Evolutionary conservation across 2,888 invertebrate genomes (phyloP).

Genomic region (Cephonodes hylas): DNA sequence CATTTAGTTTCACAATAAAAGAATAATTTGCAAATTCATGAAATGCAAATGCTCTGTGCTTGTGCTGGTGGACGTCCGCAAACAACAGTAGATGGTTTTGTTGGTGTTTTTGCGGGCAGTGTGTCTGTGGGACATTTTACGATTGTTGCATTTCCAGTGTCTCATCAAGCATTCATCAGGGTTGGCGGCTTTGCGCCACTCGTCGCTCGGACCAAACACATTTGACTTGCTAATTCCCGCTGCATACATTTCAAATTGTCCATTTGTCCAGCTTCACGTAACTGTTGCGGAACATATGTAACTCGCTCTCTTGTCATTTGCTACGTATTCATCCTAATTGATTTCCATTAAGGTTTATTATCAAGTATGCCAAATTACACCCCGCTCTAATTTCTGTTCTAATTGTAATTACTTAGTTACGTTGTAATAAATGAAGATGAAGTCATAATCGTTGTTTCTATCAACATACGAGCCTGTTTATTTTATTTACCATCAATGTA

Average conservation of each 20-base stretch:
- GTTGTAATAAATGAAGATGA: neutral
- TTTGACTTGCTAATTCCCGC: constrained; percentile 38
- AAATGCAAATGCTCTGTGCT: neutral
- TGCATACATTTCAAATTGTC: constrained; percentile 18
- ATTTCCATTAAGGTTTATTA: neutral
- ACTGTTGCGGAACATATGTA: neutral
- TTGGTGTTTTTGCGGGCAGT: neutral
- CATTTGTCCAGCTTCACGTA: constrained; percentile 7
- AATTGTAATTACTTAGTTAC: neutral
- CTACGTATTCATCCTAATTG: too few relatives aligned
- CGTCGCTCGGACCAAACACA: constrained; percentile 18
- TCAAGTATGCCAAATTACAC: too few relatives aligned
- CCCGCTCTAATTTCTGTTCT: neutral
- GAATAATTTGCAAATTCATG: neutral
- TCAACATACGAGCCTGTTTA: too few relatives aligned
- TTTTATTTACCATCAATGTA: too few relatives aligned
- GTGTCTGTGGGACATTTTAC: neutral
- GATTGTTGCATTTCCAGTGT: neutral
- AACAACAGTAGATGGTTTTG: neutral
- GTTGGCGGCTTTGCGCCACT: neutral
- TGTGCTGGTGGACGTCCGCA: neutral
- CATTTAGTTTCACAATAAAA: neutral
- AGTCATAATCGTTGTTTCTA: neutral
- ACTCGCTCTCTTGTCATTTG: neutral
- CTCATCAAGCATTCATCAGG: neutral